Base-by-base conservation (phyloP, 2,888 invertebrate genomes). In the Andricus quercusramuli region DNA sequence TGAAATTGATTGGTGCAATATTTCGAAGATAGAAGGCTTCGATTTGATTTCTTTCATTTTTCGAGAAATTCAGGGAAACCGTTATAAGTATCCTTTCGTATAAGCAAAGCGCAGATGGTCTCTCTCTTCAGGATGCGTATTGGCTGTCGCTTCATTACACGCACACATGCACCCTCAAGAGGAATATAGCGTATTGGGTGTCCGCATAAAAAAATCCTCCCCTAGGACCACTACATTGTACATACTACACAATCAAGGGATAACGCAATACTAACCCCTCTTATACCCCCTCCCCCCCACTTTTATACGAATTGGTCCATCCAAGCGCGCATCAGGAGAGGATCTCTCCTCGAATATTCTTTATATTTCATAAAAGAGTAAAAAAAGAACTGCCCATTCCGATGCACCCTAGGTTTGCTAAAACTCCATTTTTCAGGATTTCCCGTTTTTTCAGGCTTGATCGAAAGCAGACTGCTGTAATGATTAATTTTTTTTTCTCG, bases 171-270 rank as follows among this genome's bases (percentile, higher is more conserved):
- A 32, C 9, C 51, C 51, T 47, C 13, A 32, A 70, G 25, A 70
- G 70, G 47, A 47, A 25, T 70, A 29, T 29, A 22, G 78, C 74
- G 81, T 84, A 84, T 86, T 85, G 85, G 85, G 85, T 81, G 88
- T 87, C 86, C 85, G 83, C 82, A 78, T 85, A 87, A 89, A 90
- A 90, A 91, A 90, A 88, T 88, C 87, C 87, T 88, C 90, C 90
- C 90, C 90, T 89, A 89, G 86, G 85, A 88, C 81, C 85, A 84
- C 80, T 83, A 85, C 79, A 67, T 79, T 82, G 77, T 82, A 82
- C 79, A 82, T 80, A 86, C 85, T 86, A 88, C 86, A 85, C 86
- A 86, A 86, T 83, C 86, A 84, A 85, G 86, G 89, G 87, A 87
- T 86, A 86, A 81, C 66, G 78, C 79, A 66, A 47, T 74, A 62